Percentiles rank a stretch among this genome's conserved stretches.
Conservation (phyloP, 2,888 invertebrate species). For the Acanthosepion lycidas region DNA sequence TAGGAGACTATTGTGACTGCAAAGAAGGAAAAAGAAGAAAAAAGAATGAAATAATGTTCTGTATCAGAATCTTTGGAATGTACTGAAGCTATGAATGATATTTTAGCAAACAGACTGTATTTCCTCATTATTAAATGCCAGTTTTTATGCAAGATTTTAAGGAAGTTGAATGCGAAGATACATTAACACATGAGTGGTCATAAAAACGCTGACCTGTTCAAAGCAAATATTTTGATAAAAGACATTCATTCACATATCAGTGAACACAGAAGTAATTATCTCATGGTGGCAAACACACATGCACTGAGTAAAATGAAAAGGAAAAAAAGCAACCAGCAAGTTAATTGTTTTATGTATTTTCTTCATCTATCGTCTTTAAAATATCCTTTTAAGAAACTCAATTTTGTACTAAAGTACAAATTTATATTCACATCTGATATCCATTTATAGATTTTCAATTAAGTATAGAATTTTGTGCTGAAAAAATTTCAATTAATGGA, state of each 20-base stretch:
- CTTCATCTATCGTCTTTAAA: too few species aligned
- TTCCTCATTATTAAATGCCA: background rate
- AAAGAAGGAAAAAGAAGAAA: background rate
- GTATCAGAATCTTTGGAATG: background rate
- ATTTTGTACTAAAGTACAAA: too few species aligned
- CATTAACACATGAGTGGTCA: background rate
- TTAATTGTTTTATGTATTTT: too few species aligned
- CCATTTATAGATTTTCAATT: too few species aligned
- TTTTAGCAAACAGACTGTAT: background rate
- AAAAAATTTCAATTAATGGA: too few species aligned
- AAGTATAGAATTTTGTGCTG: too few species aligned
- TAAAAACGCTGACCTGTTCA: background rate
- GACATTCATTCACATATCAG: slow-evolving; percentile 2
- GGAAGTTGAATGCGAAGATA: background rate
- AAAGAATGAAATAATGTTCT: background rate
- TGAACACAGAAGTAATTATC: background rate
- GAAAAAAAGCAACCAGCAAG: too few species aligned
- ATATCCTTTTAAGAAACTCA: too few species aligned
- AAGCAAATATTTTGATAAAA: slow-evolving; percentile 33
- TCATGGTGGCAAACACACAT: background rate
- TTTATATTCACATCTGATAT: too few species aligned
- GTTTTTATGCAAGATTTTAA: background rate
- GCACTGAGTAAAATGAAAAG: background rate
- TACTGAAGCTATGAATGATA: background rate
- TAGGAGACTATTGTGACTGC: background rate